These are phyloP conservation scores for Phrynosoma blainvillii DNA, from an alignment of 2,113 vertebrate genomes.

Conservation along the genomic window DNA sequence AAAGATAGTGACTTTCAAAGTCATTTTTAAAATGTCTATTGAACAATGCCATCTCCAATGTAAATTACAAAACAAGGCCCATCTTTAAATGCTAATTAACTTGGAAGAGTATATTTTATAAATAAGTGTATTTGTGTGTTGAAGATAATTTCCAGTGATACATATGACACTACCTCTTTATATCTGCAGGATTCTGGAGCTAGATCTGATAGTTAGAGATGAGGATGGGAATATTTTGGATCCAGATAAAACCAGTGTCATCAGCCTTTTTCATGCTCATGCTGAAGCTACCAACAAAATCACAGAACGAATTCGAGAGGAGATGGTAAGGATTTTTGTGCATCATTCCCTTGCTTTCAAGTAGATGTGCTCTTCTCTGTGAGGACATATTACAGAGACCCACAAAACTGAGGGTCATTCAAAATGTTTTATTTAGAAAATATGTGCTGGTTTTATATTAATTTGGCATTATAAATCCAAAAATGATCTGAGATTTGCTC, in stretches of 20 bases:
- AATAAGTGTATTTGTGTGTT: not conserved
- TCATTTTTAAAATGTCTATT: not conserved
- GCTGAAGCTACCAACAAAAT: slow-evolving; percentile 91
- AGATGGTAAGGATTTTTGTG: slow-evolving; percentile 80
- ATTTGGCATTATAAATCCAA: too few species aligned
- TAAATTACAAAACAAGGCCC: not conserved
- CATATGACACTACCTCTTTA: not conserved
- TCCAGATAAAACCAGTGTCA: slow-evolving; percentile 91
- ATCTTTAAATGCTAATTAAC: too few species aligned
- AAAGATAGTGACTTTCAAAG: not conserved
- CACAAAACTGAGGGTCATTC: too few species aligned
- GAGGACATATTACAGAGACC: not conserved
- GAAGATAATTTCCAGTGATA: not conserved
- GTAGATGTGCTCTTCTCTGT: not conserved
- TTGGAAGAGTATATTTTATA: too few species aligned
- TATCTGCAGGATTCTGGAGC: slow-evolving; percentile 87
- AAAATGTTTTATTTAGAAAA: too few species aligned
- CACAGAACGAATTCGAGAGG: slow-evolving; percentile 93
- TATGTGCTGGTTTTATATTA: too few species aligned
- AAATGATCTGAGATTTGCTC: too few species aligned
- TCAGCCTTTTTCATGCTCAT: slow-evolving; percentile 94
- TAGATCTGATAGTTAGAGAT: slow-evolving; percentile 93
- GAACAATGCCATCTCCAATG: too few species aligned
- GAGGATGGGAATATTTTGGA: slow-evolving; percentile 94
- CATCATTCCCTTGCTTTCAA: not conserved